A percentile compares a stretch with the other conserved stretches of the same genome.
phyloP scores from a whole-genome alignment of 2,797 vertebrate genomes.

The Danio kyathit region DNA sequence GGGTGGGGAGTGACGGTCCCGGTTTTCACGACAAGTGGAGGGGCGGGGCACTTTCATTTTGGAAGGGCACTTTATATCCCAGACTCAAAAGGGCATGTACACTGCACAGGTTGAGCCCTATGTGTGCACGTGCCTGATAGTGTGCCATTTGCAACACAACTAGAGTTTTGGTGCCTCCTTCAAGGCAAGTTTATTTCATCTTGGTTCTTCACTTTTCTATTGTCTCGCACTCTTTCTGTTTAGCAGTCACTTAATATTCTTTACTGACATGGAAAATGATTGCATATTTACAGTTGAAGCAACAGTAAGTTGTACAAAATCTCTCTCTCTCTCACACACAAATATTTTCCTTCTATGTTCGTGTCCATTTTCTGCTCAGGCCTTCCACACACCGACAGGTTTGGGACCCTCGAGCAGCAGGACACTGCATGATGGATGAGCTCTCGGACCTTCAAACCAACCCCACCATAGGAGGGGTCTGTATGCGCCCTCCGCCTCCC shows the following conservation, averaged over 20 bases:
- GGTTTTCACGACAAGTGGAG: too few species aligned
- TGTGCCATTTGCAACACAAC: too few species aligned
- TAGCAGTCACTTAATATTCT: neutral
- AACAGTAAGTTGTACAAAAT: slow-evolving; percentile 1
- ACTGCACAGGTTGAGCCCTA: too few species aligned
- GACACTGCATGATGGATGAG: slow-evolving; percentile 63
- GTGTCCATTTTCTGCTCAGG: slow-evolving; percentile 14
- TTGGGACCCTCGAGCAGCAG: slow-evolving; percentile 57
- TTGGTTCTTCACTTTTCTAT: neutral
- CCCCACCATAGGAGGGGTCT: slow-evolving; percentile 56
- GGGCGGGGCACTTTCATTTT: too few species aligned
- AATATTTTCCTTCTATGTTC: slow-evolving; percentile 2
- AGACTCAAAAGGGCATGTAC: too few species aligned
- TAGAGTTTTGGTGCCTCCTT: neutral
- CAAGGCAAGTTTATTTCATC: neutral
- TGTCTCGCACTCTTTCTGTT: neutral
- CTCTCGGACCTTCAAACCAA: slow-evolving; percentile 59
- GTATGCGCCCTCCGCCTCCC: slow-evolving; percentile 54
- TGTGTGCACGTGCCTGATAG: too few species aligned
- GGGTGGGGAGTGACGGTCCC: too few species aligned
- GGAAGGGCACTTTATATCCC: too few species aligned
- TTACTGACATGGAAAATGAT: slow-evolving; percentile 8
- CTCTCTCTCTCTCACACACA: neutral
- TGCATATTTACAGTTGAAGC: slow-evolving; percentile 13
- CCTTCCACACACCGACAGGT: slow-evolving; percentile 54